A percentile compares a stretch with the other conserved stretches of the same genome.
Conservation (phyloP, 2,113 vertebrate genomes). For the Ptyas mucosa region DNA sequence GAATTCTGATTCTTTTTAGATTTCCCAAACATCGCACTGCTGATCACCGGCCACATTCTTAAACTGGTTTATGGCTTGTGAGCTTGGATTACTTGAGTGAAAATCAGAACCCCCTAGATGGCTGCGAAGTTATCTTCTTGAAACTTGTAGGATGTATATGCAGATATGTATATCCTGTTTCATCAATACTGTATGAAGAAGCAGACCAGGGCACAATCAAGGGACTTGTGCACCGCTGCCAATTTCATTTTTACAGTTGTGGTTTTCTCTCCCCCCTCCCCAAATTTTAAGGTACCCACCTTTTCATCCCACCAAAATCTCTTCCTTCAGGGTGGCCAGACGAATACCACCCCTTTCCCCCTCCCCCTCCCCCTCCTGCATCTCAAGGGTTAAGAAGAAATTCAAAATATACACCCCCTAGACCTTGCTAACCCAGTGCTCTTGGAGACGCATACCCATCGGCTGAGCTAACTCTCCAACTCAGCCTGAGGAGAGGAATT, state of each 20-base stretch:
- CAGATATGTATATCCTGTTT: neutral
- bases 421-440: conserved; percentile 27
- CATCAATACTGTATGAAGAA: neutral
- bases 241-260: neutral
- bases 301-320: neutral
- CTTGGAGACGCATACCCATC: conserved; percentile 64
- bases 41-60: neutral
- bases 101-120: neutral
- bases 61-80: neutral
- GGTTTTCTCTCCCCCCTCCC: neutral
- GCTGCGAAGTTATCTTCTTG: neutral
- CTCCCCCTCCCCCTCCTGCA: neutral
- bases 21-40: neutral
- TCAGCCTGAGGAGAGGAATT: conserved; percentile 75
- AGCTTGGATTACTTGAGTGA: neutral
- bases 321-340: neutral
- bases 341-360: neutral
- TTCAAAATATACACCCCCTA: neutral
- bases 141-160: neutral
- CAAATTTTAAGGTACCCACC: neutral
- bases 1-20: neutral
- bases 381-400: neutral
- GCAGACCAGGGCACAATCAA: neutral
- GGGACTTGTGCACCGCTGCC: neutral
- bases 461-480: conserved; percentile 71